Evolutionary conservation across 2,113 vertebrate genomes (phyloP).

Genomic region (Capreolus pygargus): DNA sequence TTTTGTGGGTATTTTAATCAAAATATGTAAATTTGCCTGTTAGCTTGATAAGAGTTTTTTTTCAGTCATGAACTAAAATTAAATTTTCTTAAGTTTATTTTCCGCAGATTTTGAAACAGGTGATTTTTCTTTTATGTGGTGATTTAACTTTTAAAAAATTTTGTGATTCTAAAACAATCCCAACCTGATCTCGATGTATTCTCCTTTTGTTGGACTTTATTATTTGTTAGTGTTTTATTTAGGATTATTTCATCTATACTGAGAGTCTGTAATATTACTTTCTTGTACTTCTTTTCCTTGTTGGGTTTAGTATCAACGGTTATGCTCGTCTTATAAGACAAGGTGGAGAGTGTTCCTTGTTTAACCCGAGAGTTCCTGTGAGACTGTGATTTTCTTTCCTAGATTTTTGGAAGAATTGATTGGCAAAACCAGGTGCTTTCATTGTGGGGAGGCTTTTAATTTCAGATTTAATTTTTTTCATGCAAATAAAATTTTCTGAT

Average conservation of each 20-base stretch:
- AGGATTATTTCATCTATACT: background rate
- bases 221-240: background rate
- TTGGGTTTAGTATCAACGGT: background rate
- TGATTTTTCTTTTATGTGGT: background rate
- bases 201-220: background rate
- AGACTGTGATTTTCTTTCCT: background rate
- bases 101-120: background rate
- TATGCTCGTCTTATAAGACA: background rate
- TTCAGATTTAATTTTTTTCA: background rate
- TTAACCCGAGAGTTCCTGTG: background rate
- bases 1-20: background rate
- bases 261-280: background rate
- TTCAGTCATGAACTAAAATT: background rate
- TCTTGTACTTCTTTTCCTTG: background rate
- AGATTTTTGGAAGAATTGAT: background rate
- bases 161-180: background rate
- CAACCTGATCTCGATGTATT: background rate
- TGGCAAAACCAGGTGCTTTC: background rate
- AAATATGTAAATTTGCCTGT: background rate
- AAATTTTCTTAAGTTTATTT: background rate
- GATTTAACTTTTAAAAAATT: background rate
- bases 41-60: background rate
- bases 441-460: background rate
- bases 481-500: background rate
- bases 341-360: background rate